Evolutionary conservation across 2,888 invertebrate genomes (phyloP), one percentile per base, ranked within the genome.

Genomic region (Xanthia icteritia): DNA sequence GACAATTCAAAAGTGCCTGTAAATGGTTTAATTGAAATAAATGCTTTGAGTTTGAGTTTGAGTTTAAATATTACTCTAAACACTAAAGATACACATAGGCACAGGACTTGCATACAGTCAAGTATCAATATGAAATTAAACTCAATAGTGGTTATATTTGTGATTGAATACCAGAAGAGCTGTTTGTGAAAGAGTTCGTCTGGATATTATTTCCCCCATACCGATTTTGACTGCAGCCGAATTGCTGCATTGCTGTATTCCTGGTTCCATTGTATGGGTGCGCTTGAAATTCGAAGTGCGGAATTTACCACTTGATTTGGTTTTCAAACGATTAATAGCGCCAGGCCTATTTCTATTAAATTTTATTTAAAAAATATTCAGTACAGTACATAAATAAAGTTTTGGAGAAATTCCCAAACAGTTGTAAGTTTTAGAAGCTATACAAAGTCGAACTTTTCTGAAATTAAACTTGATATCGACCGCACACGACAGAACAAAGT

Each of bases 211-310:
- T 56, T 56, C 56, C 48, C 9, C 5, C 27, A 20, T 23, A 51
- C 11, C 15, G 11, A 48, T 75, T 63, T n/a, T 13, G n/a, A 81
- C 15, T 56, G 48, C 39, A 27, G 48, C 63, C 48, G 36, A 42
- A 42, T 42, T 81, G n/a, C 77, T 80, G 77, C 80, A 79, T 36
- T 79, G 77, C 81, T 77, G 77, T 73, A 23, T 58, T 27, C 17
- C 5, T 5, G 48, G 23, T 78, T n/a, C 11, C 31, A 31, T 81
- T 72, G 17, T 27, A 27, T 61, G 23, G 9, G 15, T 20, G 27
- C 1, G 11, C 15, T 39, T 56, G 11, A 56, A 39, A 31, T 31
- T 27, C 20, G 1, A 73, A 42, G 27, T 61, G 13, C 36, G 17
- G 51, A 51, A 23, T n/a, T 51, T 51, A 20, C 20, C 51, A 51